phyloP scores from a whole-genome alignment of 2,797 vertebrate genomes.

The Spinibarbus caldwelli region DNA sequence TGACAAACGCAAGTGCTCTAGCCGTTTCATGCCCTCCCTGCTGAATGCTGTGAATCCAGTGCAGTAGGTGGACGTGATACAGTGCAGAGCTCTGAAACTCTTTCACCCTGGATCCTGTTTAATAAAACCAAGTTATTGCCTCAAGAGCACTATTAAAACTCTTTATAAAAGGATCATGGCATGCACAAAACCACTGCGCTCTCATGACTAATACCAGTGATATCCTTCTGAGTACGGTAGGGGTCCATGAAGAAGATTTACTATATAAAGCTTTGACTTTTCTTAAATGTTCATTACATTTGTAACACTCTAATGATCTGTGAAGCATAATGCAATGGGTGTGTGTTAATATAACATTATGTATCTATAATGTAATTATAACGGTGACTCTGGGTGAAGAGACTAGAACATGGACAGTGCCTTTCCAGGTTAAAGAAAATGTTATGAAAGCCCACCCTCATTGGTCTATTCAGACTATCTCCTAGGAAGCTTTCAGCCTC shows the following conservation, averaged over 20 bases:
- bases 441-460: background rate
- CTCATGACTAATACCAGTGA: conserved; percentile 28
- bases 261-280: background rate
- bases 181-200: conserved; percentile 31
- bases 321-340: background rate
- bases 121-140: conserved; percentile 54
- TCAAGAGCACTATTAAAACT: conserved; percentile 48
- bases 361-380: background rate
- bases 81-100: conserved; percentile 43
- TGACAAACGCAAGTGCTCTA: conserved; percentile 3
- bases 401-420: background rate
- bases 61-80: conserved; percentile 44
- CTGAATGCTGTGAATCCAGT: conserved; percentile 37
- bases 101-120: conserved; percentile 38
- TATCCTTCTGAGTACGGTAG: background rate
- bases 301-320: background rate
- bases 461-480: background rate
- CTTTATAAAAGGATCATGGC: conserved; percentile 46
- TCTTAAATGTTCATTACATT: background rate
- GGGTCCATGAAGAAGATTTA: background rate
- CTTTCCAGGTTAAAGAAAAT: background rate
- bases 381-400: background rate
- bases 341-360: background rate
- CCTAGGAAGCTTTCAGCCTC: background rate
- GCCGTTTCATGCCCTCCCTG: conserved; percentile 29